Base-by-base conservation (phyloP, 1,140 invertebrate species). In the Bombus superbus region DNA sequence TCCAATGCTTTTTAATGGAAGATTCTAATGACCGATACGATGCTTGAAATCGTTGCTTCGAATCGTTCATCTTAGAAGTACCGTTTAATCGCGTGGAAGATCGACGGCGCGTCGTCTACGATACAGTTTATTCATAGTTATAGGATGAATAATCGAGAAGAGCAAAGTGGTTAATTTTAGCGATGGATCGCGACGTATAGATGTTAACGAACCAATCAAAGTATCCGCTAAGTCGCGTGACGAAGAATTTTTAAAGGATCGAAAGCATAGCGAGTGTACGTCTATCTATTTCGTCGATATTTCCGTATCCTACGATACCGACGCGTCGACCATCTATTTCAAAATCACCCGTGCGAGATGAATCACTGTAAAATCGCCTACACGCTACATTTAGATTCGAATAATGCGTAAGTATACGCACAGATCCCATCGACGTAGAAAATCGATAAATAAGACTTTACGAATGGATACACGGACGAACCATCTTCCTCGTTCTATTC, bases 361-460 rank as follows among this genome's bases (percentile, higher is more conserved):
- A 73, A 81, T 73, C 68, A 72, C 22, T 59, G 15, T 32, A 62
- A 35, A 59, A n/a, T 42, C 47, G 38, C 53, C n/a, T 62, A 38
- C 28, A 81, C 47, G n/a, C 28, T 71, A 40, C 28, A 81, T 73
- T 81, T 59, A 73, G 59, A 42, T 68, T 44, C 35, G 25, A 72
- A 83, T 68, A 42, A 13, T 59, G 32, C n/a, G 42, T 9, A 32
- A 74, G 57, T 47, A 25, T 35, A 77, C n/a, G n/a, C 71, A 47
- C 44, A 42, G 42, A 86, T 79, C 76, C 71, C 68, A 85, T 88
- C 72, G 79, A 72, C 59, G 83, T 81, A 80, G 38, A 79, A 84
- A 88, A 87, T 88, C 85, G 47, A 88, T 88, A 80, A 76, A 83
- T 66, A 81, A 78, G 80, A 83, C 85, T 83, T 86, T 64, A 68